Conservation (phyloP, 1,140 invertebrate species). For the Meloidogyne chitwoodi region DNA sequence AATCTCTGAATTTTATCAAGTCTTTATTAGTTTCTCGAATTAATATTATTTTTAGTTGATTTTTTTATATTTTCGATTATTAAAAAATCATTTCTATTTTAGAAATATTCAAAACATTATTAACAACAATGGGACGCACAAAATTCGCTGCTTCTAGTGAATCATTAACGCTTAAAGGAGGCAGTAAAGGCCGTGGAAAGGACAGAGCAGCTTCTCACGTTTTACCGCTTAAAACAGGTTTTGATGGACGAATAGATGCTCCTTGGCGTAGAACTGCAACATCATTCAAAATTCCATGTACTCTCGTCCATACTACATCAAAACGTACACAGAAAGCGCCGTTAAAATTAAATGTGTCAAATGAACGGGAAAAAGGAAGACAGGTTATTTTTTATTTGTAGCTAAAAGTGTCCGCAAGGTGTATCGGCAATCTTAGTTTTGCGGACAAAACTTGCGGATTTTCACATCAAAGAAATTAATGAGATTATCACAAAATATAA, state of each 20-base stretch:
- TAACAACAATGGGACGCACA: constrained; percentile 41
- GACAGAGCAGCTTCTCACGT: not conserved
- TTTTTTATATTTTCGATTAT: not conserved
- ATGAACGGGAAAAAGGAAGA: not conserved
- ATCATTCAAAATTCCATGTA: not conserved
- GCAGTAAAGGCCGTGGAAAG: constrained; percentile 20
- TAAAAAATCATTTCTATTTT: not conserved
- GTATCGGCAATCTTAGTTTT: not conserved
- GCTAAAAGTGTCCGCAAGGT: not conserved
- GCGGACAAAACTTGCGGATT: not conserved
- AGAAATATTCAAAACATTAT: not conserved
- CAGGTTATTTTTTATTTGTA: not conserved
- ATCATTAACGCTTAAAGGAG: constrained; percentile 14
- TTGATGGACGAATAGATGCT: constrained; percentile 68
- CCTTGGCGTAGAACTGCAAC: constrained; percentile 82
- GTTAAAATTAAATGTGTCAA: constrained; percentile 3
- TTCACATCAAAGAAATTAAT: too few species aligned
- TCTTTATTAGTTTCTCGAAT: not conserved
- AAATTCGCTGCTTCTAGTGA: constrained; percentile 45
- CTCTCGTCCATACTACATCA: constrained; percentile 77
- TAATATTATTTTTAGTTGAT: not conserved
- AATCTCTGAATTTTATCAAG: not conserved
- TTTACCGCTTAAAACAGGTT: constrained; percentile 37
- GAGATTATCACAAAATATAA: too few species aligned
- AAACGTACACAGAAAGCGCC: constrained; percentile 60